Conservation (phyloP, 2,113 vertebrate species). For the Sinosuthora webbiana region DNA sequence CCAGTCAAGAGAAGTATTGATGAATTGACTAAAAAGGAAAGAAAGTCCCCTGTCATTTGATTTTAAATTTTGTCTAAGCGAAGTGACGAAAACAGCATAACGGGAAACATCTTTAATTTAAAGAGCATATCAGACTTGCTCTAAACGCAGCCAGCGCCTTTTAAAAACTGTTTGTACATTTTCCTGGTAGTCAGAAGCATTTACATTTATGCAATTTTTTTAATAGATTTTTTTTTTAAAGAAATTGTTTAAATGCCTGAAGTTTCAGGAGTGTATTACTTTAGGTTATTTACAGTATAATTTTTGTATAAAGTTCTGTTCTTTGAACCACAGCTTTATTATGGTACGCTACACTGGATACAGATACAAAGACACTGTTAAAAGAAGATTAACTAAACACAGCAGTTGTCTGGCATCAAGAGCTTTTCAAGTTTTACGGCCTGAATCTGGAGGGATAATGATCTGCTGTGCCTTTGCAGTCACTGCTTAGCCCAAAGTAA, state of each 20-base stretch:
- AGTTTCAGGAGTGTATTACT: conserved; percentile 73
- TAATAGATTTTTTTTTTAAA: conserved; percentile 69
- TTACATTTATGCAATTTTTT: conserved; percentile 78
- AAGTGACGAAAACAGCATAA: conserved; percentile 45
- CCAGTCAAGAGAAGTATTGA: conserved; percentile 29
- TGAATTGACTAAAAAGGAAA: conserved; percentile 51
- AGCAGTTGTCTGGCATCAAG: conserved; percentile 79
- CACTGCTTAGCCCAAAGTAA: conserved; percentile 84
- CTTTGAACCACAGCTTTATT: conserved; percentile 84
- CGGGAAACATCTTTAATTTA: conserved; percentile 41
- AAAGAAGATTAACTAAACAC: conserved; percentile 73
- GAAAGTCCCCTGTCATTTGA: conserved; percentile 43
- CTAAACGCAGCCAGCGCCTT: conserved; percentile 74
- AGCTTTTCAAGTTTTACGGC: conserved; percentile 75
- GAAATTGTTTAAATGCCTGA: conserved; percentile 75
- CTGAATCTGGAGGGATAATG: conserved; percentile 75
- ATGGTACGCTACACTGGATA: conserved; percentile 87
- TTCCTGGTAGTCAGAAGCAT: conserved; percentile 75
- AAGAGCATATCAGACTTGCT: conserved; percentile 64
- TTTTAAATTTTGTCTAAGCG: conserved; percentile 60
- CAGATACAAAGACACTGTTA: conserved; percentile 81
- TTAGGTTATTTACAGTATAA: conserved; percentile 77
- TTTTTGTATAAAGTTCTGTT: conserved; percentile 79
- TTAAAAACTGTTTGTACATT: conserved; percentile 72
- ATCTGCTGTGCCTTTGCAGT: conserved; percentile 84